Percentiles rank a stretch among this genome's conserved stretches.
phyloP scores from a whole-genome alignment of 2,888 invertebrate species.

The Penaeus monodon region DNA sequence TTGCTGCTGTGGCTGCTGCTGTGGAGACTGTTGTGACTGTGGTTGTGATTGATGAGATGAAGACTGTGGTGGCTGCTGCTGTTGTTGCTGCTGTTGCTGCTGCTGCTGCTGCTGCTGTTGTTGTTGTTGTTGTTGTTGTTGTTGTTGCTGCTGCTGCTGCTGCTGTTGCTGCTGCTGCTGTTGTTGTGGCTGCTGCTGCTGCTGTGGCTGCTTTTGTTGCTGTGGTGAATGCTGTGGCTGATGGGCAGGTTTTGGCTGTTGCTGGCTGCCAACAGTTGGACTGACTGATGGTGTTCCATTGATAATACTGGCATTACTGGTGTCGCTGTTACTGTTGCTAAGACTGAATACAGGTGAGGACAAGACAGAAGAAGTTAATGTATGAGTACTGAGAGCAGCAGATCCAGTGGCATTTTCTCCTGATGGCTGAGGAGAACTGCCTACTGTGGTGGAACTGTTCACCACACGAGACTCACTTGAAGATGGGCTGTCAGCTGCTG shows the following conservation, averaged over 20 bases:
- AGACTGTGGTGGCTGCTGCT: constrained; percentile 23
- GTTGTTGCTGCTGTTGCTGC: constrained; percentile 27
- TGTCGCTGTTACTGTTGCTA: background rate
- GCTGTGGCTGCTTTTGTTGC: constrained; percentile 7
- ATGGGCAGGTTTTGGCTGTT: constrained; percentile 1
- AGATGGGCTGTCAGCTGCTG: constrained; percentile 16
- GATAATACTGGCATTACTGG: constrained; percentile 26
- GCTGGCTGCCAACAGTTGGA: constrained; percentile 20
- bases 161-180: constrained; percentile 31
- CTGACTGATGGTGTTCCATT: constrained; percentile 33
- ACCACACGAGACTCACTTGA: constrained; percentile 17
- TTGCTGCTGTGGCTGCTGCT: constrained; percentile 34
- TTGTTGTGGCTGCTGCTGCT: constrained; percentile 29
- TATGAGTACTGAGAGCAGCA: constrained; percentile 15
- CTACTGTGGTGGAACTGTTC: constrained; percentile 4
- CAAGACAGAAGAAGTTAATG: constrained; percentile 17
- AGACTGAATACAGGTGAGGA: constrained; percentile 8
- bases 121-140: background rate
- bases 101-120: background rate
- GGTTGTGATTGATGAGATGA: background rate
- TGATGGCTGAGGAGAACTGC: background rate
- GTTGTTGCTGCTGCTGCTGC: constrained; percentile 17
- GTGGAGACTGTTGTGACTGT: constrained; percentile 28
- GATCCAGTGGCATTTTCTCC: background rate
- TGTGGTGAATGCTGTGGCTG: constrained; percentile 29